Evolutionary conservation across 2,797 vertebrate species (phyloP).

Genomic region (Todus mexicanus): DNA sequence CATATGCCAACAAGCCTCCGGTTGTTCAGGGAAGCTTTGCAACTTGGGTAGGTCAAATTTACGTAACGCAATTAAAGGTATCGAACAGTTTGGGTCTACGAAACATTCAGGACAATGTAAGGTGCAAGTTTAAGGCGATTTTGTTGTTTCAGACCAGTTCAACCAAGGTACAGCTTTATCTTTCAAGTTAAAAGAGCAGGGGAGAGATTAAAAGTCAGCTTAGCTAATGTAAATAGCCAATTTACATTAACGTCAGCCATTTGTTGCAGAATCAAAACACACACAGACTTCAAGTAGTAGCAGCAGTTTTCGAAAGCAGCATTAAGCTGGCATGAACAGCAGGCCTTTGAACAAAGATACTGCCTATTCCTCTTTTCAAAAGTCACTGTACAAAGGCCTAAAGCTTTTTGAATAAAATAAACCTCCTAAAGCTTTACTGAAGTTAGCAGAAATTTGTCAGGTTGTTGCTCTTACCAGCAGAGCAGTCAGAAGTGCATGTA

Average conservation of each 20-base stretch:
- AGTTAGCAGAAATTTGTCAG: not conserved
- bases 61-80: conserved; percentile 23
- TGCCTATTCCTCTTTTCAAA: not conserved
- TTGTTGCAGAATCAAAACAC: not conserved
- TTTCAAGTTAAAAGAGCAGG: not conserved
- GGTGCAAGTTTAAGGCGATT: not conserved
- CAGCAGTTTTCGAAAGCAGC: not conserved
- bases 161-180: not conserved
- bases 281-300: not conserved
- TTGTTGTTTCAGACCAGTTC: not conserved
- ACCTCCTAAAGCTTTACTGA: not conserved
- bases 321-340: not conserved
- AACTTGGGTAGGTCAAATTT: conserved; percentile 18
- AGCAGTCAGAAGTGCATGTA: not conserved
- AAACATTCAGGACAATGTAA: not conserved
- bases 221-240: not conserved
- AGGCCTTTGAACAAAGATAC: not conserved
- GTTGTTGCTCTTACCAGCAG: not conserved
- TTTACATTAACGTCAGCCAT: not conserved
- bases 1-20: conserved; percentile 38
- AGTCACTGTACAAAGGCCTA: not conserved
- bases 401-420: not conserved
- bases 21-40: conserved; percentile 14
- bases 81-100: not conserved
- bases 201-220: not conserved